Base-by-base conservation (phyloP, 2,888 invertebrate species). In the Entomobrya proxima region DNA sequence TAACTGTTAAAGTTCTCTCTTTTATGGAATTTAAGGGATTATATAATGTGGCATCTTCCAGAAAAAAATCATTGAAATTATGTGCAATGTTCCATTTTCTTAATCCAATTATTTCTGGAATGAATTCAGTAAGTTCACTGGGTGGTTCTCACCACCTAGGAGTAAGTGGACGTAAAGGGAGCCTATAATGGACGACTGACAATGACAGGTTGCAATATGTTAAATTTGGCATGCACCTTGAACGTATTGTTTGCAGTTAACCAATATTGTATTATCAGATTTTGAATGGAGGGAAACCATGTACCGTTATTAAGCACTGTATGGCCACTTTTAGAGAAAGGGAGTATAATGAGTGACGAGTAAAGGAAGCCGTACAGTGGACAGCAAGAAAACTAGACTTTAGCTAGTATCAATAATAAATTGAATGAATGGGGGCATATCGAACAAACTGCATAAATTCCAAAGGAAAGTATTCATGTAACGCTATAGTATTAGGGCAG, bases 221-320 rank as follows among this genome's bases (percentile, higher is more conserved):
- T 9, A 40, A 40, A n/a, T 44, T n/a, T 44, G n/a, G 44, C 44
- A 44, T 2, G 44, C 44, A 44, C 5, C n/a, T 44, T 44, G 11
- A n/a, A 44, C 13, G 44, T 44, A 44, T 44, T 44, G 44, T 15
- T 15, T 9, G 9, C 44, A 13, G n/a, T 44, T 15, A 15, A n/a
- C 15, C 2, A 40, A 6, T 9, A 40, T 11, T 40, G 40, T 11
- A 40, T 5, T 40, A 40, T 40, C 7, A 7, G 11, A 2, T 32
- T 61, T 35, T n/a, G 35, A 61, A 61, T 61, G 61, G 61, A 61
- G 35, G 61, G 61, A 61, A 61, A 61, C 32, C 61, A 61, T 61
- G 18, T 32, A 58, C 58, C 58, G 32, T 58, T 58, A 58, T n/a
- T 58, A 15, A n/a, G 32, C 32, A 32, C 2, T n/a, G 2, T 35